Base-by-base conservation (phyloP, 2,888 invertebrate genomes). In the Cyclophora albipunctata region DNA sequence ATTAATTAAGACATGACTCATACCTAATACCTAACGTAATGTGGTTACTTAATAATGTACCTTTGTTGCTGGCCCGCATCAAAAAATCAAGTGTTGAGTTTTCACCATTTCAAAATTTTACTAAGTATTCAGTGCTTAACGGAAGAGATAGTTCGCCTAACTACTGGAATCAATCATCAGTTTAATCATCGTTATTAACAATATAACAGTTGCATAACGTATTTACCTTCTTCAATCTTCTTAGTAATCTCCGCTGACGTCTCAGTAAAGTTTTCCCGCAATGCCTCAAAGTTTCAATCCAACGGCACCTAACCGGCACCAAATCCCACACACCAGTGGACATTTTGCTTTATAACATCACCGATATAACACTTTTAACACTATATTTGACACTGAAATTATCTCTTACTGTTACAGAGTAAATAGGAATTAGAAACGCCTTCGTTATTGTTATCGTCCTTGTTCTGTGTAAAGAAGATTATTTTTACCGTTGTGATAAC, bases 191-290 rank as follows among this genome's bases (percentile, higher is more conserved):
- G 3, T 5, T 40, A 7, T 47, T n/a, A n/a, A n/a, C n/a, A n/a
- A 45, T 45, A 46, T 20, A 20, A 20, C 20, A 20, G 20, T 20
- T 20, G 20, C 20, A 20, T 20, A 20, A 20, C 20, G 20, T 20
- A 20, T 20, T 62, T 85, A 89, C 89, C 89, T 89, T 89, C 63
- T 86, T 85, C 42, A 90, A 67, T 46, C 84, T 73, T 57, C 84
- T 75, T 45, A 89, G 75, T n/a, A 89, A 63, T 20, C 84, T 71
- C 43, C 88, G 72, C 60, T 89, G 88, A 42, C 88, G 76, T 7
- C 86, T 75, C 68, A 89, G 73, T 53, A 89, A 72, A 20, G 88
- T 86, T 63, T 89, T 89, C 43, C 88, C 89, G 66, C 89, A 89
- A 55, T 84, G 78, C 47, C 86, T 71, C 64, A 89, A 66, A 45